Evolutionary conservation across 2,888 invertebrate genomes (phyloP).

Genomic region (Lithophane ornitopus): DNA sequence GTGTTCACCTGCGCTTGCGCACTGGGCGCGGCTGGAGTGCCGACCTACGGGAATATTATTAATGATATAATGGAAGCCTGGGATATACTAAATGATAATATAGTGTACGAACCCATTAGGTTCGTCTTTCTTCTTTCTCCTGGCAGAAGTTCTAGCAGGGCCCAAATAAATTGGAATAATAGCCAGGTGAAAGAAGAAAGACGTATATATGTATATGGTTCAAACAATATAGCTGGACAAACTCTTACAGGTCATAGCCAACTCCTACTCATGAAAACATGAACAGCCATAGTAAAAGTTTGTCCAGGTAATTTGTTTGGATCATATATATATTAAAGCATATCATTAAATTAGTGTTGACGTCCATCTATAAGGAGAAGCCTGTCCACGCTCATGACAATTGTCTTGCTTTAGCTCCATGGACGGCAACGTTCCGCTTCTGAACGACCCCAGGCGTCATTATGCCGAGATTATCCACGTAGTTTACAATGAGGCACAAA

Average conservation of each 20-base stretch:
- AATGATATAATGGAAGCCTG: rapidly evolving
- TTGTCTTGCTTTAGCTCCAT: slow-evolving; percentile 5
- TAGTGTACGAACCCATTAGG: slow-evolving; percentile 8
- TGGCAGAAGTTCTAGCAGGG: no score
- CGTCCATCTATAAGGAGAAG: not conserved
- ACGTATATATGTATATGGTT: no score
- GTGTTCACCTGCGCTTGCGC: slow-evolving; percentile 24
- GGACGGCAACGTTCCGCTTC: not conserved
- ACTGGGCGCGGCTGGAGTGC: no score
- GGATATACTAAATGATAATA: rapidly evolving
- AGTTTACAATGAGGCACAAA: not conserved
- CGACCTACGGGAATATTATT: rapidly evolving
- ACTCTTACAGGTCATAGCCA: no score
- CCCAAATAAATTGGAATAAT: no score
- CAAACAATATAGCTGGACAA: not conserved
- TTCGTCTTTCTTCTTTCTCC: no score
- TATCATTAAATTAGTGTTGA: not conserved
- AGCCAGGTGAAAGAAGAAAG: no score
- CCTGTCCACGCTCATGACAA: not conserved
- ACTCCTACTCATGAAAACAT: not conserved
- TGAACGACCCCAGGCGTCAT: slow-evolving; percentile 13
- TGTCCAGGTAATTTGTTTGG: not conserved
- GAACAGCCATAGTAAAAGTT: not conserved
- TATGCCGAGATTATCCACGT: slow-evolving; percentile 17
- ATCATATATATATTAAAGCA: not conserved